phyloP scores from a whole-genome alignment of 2,113 vertebrate genomes.

The Toxotes chatareus region DNA sequence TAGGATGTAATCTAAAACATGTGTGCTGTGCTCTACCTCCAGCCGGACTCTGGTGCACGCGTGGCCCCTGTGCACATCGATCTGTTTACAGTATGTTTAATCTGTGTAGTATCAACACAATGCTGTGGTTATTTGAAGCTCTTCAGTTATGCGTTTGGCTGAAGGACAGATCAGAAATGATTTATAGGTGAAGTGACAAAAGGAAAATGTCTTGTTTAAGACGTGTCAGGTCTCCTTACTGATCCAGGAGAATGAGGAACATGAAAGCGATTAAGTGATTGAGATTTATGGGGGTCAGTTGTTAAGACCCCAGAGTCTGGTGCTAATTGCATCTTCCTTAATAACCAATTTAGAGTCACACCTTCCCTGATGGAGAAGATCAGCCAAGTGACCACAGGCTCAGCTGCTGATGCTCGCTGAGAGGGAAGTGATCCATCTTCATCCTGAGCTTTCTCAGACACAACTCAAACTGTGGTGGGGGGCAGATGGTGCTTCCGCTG shows the following conservation, averaged over 20 bases:
- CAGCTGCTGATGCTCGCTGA: slow-evolving; percentile 63
- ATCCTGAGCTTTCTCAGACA: slow-evolving; percentile 54
- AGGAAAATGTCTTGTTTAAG: slow-evolving; percentile 27
- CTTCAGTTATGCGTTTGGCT: not conserved
- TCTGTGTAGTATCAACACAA: slow-evolving; percentile 36
- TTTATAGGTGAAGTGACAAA: not conserved
- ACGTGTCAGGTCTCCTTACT: not conserved
- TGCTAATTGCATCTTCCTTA: slow-evolving; percentile 65
- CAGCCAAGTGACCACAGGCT: slow-evolving; percentile 38
- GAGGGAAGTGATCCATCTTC: slow-evolving; percentile 79
- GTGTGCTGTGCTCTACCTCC: slow-evolving; percentile 40
- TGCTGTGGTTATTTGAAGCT: not conserved
- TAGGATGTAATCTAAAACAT: slow-evolving; percentile 68
- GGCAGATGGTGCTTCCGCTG: slow-evolving; percentile 75
- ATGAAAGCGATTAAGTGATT: slow-evolving; percentile 57
- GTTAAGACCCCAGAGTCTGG: slow-evolving; percentile 56
- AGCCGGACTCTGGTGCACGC: not conserved
- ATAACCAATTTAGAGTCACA: slow-evolving; percentile 64
- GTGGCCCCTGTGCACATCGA: not conserved
- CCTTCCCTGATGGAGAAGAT: slow-evolving; percentile 44
- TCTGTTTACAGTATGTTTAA: slow-evolving; percentile 56
- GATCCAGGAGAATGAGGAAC: slow-evolving; percentile 25
- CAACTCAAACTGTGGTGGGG: slow-evolving; percentile 29
- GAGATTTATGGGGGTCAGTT: slow-evolving; percentile 73
- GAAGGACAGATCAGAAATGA: slow-evolving; percentile 1